Evolutionary conservation across 2,797 vertebrate species (phyloP).

Genomic region (Apodemus agrarius): DNA sequence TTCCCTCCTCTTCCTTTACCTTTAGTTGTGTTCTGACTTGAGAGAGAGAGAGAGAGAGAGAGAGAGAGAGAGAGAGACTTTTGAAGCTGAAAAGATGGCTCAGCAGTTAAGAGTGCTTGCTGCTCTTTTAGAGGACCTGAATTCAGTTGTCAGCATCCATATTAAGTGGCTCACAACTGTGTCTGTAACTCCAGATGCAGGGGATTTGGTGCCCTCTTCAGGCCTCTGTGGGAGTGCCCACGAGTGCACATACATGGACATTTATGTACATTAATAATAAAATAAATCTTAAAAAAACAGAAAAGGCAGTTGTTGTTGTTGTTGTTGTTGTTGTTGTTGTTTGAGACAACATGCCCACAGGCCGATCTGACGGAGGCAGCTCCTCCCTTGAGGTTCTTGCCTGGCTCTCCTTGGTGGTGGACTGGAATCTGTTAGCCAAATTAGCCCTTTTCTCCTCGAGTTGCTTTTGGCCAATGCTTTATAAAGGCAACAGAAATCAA

Average conservation of each 20-base stretch:
- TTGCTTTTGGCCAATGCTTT: not conserved
- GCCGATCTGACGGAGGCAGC: not conserved
- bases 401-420: not conserved
- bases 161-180: not conserved
- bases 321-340: not conserved
- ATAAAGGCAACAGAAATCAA: not conserved
- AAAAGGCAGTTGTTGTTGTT: not conserved
- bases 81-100: not conserved
- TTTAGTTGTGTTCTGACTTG: not conserved
- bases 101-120: not conserved
- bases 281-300: not conserved
- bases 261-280: not conserved
- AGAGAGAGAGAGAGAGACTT: not conserved
- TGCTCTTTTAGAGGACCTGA: not conserved
- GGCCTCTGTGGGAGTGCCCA: not conserved
- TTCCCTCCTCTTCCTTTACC: not conserved
- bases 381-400: not conserved
- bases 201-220: not conserved
- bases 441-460: not conserved
- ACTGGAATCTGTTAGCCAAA: not conserved
- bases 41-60: too few relatives aligned
- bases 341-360: not conserved
- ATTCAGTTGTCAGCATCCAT: not conserved
- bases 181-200: not conserved
- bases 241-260: not conserved